These are phyloP conservation scores for Pterostichus niger DNA, from an alignment of 2,888 invertebrate species.

Conservation along the genomic window DNA sequence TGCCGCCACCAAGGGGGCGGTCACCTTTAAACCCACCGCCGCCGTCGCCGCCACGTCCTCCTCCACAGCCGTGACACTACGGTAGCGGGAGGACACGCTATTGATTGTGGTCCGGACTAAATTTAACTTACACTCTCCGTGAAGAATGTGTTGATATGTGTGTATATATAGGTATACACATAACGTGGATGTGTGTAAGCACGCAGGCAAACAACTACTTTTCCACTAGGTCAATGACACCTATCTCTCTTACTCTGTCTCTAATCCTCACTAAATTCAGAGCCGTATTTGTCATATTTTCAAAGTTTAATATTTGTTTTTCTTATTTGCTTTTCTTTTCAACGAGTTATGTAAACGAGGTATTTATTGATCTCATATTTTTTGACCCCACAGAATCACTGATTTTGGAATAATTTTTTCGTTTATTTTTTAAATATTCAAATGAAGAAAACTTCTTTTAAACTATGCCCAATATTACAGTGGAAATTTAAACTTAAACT, in stretches of 20 bases:
- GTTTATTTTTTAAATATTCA: no score
- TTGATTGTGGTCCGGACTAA: conserved; percentile 60
- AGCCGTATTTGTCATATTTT: conserved; percentile 10
- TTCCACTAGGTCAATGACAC: conserved; percentile 63
- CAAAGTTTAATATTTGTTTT: conserved; percentile 22
- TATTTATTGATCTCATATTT: not conserved
- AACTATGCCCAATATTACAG: no score
- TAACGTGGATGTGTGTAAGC: conserved; percentile 35
- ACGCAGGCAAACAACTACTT: conserved; percentile 58
- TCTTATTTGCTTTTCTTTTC: conserved; percentile 35
- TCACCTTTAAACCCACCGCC: conserved; percentile 48
- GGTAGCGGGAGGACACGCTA: conserved; percentile 53
- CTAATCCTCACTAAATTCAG: conserved; percentile 31
- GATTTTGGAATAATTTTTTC: no score
- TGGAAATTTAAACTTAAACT: no score
- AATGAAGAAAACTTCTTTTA: no score
- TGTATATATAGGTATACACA: conserved; percentile 40
- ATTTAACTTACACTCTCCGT: conserved; percentile 62
- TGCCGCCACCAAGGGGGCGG: conserved; percentile 42
- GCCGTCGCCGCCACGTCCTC: not conserved
- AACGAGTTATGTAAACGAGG: conserved; percentile 2
- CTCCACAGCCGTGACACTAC: not conserved
- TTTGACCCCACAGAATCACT: no score
- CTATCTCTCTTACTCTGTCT: conserved; percentile 39
- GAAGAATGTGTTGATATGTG: conserved; percentile 56